These are phyloP conservation scores for Apteryx owenii DNA, from an alignment of 2,113 vertebrate genomes.

Conservation along the genomic window DNA sequence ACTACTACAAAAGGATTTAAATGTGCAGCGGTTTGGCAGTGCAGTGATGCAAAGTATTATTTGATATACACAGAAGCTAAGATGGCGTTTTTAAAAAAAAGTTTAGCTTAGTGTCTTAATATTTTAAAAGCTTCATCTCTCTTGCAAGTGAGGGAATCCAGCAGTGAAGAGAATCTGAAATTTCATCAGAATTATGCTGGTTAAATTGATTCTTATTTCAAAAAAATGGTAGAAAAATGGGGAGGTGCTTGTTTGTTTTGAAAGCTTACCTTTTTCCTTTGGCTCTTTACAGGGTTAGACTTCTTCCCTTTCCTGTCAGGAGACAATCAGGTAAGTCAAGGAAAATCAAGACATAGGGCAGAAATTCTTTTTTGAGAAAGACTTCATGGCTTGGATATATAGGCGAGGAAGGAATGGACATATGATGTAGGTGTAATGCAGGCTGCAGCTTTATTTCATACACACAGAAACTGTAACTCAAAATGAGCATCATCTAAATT, in stretches of 20 bases:
- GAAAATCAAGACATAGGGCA: background rate
- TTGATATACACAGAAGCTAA: background rate
- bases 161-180: background rate
- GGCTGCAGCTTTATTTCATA: background rate
- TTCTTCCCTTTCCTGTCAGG: constrained; percentile 98
- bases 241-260: background rate
- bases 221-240: accelerated
- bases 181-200: background rate
- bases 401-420: background rate
- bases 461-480: background rate
- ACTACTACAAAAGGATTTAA: background rate
- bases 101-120: background rate
- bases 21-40: background rate
- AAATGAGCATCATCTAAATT: background rate
- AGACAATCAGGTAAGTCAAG: constrained; percentile 93
- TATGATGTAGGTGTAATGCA: background rate
- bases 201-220: background rate
- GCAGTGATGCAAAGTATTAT: background rate
- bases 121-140: background rate
- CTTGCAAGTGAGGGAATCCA: background rate
- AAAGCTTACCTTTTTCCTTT: constrained; percentile 47
- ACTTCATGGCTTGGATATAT: background rate
- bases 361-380: background rate
- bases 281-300: constrained; percentile 87
- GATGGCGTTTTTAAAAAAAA: background rate